Evolutionary conservation across 2,888 invertebrate species (phyloP).

Genomic region (Apotomis turbidana): DNA sequence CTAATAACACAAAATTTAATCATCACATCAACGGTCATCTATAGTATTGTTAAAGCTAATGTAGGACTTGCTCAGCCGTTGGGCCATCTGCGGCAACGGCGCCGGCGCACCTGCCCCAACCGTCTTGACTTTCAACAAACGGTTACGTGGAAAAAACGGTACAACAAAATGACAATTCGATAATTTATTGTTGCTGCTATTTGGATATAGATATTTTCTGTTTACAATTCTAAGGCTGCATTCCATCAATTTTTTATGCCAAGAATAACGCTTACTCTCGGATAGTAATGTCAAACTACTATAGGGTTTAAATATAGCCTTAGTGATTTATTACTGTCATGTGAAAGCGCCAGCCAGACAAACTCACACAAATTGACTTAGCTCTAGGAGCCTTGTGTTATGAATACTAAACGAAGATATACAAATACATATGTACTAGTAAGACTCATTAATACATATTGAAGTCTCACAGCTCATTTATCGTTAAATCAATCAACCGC

Average conservation of each 20-base stretch:
- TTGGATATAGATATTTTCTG: not conserved
- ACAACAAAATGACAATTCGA: slow-evolving; percentile 7
- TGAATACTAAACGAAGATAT: no score
- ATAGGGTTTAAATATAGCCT: no score
- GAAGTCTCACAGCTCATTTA: not conserved
- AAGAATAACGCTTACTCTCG: no score
- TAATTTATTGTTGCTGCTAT: not conserved
- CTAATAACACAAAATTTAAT: not conserved
- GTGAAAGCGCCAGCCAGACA: no score
- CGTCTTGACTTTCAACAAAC: slow-evolving; percentile 40
- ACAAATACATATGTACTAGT: no score
- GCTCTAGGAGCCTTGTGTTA: no score
- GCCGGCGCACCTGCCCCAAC: slow-evolving; percentile 51
- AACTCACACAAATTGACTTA: no score
- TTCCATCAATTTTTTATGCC: no score
- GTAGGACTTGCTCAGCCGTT: slow-evolving; percentile 4
- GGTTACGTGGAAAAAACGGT: slow-evolving; percentile 18
- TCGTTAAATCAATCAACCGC: not conserved
- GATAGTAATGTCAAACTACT: no score
- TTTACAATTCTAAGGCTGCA: not conserved
- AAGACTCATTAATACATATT: not conserved
- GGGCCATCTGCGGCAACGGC: slow-evolving; percentile 20
- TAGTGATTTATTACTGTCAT: no score
- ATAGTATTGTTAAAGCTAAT: slow-evolving; percentile 10
- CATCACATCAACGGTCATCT: not conserved